These are phyloP conservation scores for Morone chrysops DNA, from an alignment of 2,113 vertebrate genomes.

Conservation along the genomic window DNA sequence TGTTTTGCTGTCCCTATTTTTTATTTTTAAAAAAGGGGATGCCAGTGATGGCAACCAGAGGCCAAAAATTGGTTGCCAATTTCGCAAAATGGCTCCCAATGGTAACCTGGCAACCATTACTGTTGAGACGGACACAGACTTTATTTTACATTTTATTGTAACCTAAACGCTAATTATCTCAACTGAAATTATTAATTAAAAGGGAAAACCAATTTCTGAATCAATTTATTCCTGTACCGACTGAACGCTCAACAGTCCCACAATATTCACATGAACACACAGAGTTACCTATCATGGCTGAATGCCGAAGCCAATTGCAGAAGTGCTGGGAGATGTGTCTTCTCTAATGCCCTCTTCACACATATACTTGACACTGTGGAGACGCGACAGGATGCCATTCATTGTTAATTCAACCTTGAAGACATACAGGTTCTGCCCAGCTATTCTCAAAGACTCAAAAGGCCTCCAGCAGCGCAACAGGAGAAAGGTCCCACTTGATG, in stretches of 20 bases:
- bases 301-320: background rate
- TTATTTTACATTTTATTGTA: background rate
- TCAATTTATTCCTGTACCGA: background rate
- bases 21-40: too few species aligned
- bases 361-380: background rate
- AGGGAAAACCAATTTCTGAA: background rate
- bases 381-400: background rate
- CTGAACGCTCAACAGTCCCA: background rate
- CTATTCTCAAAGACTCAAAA: background rate
- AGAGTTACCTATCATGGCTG: background rate
- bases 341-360: background rate
- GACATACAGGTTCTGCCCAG: background rate
- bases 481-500: background rate
- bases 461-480: slow-evolving; percentile 1
- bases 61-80: too few species aligned
- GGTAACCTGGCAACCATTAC: too few species aligned
- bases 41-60: too few species aligned
- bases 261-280: background rate
- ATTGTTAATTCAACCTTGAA: slow-evolving; percentile 18
- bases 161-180: background rate
- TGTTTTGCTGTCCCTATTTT: too few species aligned
- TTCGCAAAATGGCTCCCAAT: too few species aligned
- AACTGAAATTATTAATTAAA: background rate
- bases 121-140: too few species aligned
- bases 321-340: background rate